These are phyloP conservation scores for Microcebus tavaratra DNA, from an alignment of 2,113 vertebrate genomes.

Conservation along the genomic window DNA sequence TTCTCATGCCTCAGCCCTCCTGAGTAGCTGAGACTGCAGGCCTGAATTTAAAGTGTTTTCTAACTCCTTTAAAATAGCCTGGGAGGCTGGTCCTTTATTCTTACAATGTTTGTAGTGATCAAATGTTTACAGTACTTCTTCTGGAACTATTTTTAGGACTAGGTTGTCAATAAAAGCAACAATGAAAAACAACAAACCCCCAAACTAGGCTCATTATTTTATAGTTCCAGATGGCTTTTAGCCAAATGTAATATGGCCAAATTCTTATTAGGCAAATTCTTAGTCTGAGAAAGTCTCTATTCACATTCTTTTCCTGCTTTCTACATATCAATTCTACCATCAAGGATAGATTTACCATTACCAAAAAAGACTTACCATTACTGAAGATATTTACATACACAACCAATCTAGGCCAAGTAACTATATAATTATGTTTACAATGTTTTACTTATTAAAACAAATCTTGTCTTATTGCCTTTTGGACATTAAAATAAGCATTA, in stretches of 20 bases:
- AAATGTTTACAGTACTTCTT: neutral
- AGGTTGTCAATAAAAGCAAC: neutral
- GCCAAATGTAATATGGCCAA: neutral
- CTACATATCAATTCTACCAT: neutral
- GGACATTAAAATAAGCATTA: neutral
- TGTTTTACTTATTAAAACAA: neutral
- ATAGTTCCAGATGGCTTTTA: neutral
- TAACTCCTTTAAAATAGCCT: neutral
- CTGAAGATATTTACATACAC: neutral
- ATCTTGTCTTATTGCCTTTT: neutral
- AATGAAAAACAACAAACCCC: neutral
- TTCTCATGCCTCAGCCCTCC: no score
- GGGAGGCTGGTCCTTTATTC: neutral
- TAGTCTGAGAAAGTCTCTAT: slow-evolving; percentile 4
- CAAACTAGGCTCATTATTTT: neutral
- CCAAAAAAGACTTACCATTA: neutral
- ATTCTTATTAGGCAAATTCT: neutral
- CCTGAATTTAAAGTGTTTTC: neutral
- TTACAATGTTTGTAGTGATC: neutral
- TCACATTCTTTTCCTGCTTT: neutral
- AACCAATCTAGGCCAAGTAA: neutral
- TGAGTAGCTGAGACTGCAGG: no score
- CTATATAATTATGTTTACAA: neutral
- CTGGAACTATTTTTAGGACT: slow-evolving; percentile 4
- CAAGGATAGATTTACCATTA: neutral